phyloP scores from a whole-genome alignment of 2,113 vertebrate species.

The Scomber scombrus region DNA sequence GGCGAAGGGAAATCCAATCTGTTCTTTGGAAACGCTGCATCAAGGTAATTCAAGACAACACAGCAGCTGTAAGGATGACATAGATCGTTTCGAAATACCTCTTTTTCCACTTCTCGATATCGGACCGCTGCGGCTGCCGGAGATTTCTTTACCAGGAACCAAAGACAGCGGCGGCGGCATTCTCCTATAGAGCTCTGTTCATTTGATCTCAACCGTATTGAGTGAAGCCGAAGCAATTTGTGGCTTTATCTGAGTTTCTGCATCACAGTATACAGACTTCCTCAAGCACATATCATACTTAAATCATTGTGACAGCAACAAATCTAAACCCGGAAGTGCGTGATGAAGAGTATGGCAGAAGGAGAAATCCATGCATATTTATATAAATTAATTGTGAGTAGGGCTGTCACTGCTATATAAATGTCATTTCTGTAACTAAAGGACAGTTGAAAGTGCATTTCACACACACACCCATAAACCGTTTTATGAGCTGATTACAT shows the following conservation, averaged over 20 bases:
- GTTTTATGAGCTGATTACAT: constrained; percentile 67
- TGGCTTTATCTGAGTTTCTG: constrained; percentile 35
- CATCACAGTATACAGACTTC: constrained; percentile 12
- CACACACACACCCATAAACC: constrained; percentile 5
- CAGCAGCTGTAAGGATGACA: constrained; percentile 80
- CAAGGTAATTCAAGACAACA: constrained; percentile 79
- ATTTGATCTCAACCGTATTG: constrained; percentile 55
- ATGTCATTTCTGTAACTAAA: constrained; percentile 5
- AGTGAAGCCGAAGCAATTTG: constrained; percentile 36
- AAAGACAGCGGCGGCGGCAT: constrained; percentile 37
- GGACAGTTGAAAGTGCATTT: neutral
- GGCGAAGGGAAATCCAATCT: constrained; percentile 74
- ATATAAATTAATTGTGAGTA: neutral
- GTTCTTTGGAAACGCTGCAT: constrained; percentile 72
- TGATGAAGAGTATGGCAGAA: neutral
- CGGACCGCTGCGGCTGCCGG: constrained; percentile 33
- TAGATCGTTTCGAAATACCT: constrained; percentile 73
- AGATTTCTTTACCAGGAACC: constrained; percentile 60
- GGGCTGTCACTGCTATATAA: neutral
- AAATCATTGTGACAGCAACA: constrained; percentile 4
- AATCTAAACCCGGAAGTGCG: constrained; percentile 2
- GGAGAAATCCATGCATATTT: constrained; percentile 8
- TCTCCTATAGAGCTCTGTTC: constrained; percentile 8
- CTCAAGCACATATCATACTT: constrained; percentile 16
- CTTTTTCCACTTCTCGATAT: constrained; percentile 74